Percentiles rank a stretch among this genome's conserved stretches.
Evolutionary conservation across 2,888 invertebrate species (phyloP).

Genomic region (Panzeria rudis): DNA sequence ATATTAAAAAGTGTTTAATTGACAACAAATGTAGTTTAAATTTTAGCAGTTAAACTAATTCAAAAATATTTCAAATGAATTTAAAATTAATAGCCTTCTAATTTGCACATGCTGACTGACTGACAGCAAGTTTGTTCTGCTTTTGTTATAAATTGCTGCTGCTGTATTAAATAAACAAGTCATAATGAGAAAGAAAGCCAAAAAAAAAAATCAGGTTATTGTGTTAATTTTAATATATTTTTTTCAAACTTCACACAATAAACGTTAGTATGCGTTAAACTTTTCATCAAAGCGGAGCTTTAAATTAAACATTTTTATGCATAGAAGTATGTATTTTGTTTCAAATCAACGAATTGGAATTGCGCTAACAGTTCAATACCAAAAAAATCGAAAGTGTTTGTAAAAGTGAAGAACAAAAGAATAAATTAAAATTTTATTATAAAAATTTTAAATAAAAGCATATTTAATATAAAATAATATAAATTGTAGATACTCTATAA

Average conservation of each 20-base stretch:
- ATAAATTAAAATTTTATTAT: background rate
- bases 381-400: conserved; percentile 3
- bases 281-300: conserved; percentile 36
- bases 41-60: background rate
- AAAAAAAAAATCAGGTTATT: conserved; percentile 28
- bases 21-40: background rate
- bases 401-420: background rate
- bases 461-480: background rate
- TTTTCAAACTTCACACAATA: conserved; percentile 7
- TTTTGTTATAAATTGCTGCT: conserved; percentile 9
- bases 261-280: conserved; percentile 37
- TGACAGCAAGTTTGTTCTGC: background rate
- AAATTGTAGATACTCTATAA: too few relatives aligned
- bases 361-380: background rate
- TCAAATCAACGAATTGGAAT: background rate
- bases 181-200: conserved; percentile 32
- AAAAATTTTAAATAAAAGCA: background rate
- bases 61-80: background rate
- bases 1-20: background rate
- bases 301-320: conserved; percentile 8
- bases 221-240: background rate
- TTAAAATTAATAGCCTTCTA: background rate
- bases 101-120: background rate
- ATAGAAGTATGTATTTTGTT: conserved; percentile 3
- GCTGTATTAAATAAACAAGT: conserved; percentile 12